Evolutionary conservation across 2,888 invertebrate genomes (phyloP).

Genomic region (Caenorhabditis becei): DNA sequence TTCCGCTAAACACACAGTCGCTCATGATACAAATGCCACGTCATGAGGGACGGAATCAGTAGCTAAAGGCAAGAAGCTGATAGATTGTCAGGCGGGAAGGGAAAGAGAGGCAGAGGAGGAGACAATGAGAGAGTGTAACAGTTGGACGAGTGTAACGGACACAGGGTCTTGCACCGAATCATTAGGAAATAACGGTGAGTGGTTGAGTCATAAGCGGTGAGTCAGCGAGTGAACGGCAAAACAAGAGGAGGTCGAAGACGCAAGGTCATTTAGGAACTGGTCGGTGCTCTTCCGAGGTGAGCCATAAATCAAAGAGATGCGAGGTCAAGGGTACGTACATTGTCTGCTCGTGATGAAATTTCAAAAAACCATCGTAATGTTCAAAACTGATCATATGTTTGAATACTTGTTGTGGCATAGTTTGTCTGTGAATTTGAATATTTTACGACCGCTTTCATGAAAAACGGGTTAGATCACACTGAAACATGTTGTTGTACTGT

Average conservation of each 20-base stretch:
- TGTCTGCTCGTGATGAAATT: too few species aligned
- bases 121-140: conserved; percentile 19
- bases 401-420: too few species aligned
- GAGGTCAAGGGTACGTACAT: not conserved
- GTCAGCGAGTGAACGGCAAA: not conserved
- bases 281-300: not conserved
- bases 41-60: not conserved
- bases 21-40: not conserved
- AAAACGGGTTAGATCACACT: not conserved
- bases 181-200: conserved; percentile 11
- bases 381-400: not conserved
- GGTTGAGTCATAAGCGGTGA: conserved; percentile 5
- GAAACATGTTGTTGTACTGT: not conserved
- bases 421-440: not conserved
- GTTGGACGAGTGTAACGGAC: conserved; percentile 4
- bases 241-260: not conserved
- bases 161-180: not conserved
- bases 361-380: too few species aligned
- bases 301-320: not conserved
- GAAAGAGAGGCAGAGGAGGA: conserved; percentile 24
- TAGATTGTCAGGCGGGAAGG: conserved; percentile 1
- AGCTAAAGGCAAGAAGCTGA: not conserved
- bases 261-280: not conserved
- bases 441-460: not conserved
- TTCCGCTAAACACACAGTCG: conserved; percentile 9